Evolutionary conservation across 2,888 invertebrate species (phyloP), one percentile per base, ranked within the genome.

Genomic region (Ectemnius continuus): DNA sequence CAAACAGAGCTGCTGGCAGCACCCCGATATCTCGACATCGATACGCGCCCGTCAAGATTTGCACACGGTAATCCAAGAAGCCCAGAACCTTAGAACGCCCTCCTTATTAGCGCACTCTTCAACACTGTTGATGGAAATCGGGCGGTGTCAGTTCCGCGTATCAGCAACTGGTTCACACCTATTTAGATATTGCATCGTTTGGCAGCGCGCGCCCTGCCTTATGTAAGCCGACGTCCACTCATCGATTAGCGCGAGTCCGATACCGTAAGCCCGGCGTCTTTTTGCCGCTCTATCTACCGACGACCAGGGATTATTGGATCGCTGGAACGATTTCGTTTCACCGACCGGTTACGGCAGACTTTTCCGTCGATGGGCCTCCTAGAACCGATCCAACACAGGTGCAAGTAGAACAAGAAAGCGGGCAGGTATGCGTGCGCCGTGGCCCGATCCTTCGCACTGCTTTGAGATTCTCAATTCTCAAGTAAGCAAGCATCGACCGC

Each of bases 391-490:
- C 66, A 73, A 67, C 69, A 75, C 78, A 78, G 78, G 67, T 83
- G 79, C 76, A 82, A 83, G 76, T 83, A 75, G 83, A 83, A 83
- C 83, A 83, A 83, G 81, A 76, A 81, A 83, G 75, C 75, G 79
- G 75, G 61, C 73, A 79, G 72, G 76, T 79, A 81, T 76, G 73
- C 68, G 82, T 70, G 72, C 70, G 61, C 48, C 59, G 36, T 80
- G 71, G 70, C 64, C 70, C 70, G 75, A 13, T 67, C 36, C 36
- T 36, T 11, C 5, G n/a, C 36, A 36, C 8, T 36, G 8, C 36
- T 8, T 11, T 36, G 36, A 23, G 23, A 23, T 23, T 23, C 2
- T 23, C 23, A 23, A 6, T 36, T 36, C 36, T 36, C 36, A 1
- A 36, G 36, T 2, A 1, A 36, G 36, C 36, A 36, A 36, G 36